Percentiles rank a stretch among this genome's conserved stretches.
These are phyloP conservation scores for Nyctalus aviator DNA, from an alignment of 2,797 vertebrate species.

Conservation along the genomic window DNA sequence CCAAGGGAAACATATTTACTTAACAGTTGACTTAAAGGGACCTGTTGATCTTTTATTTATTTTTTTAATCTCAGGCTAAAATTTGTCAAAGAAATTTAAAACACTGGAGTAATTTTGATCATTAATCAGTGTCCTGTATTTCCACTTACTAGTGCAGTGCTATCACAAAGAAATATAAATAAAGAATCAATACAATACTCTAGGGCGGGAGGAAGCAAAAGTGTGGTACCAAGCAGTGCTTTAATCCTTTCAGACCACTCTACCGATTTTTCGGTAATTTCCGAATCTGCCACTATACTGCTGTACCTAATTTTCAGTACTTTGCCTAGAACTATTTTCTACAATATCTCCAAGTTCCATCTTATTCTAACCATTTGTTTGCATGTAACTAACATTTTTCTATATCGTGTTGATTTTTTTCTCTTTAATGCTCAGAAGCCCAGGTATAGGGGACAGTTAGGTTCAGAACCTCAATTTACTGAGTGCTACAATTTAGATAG, in stretches of 20 bases:
- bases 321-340: too few species aligned
- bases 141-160: not conserved
- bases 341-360: too few species aligned
- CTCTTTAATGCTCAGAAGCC: too few species aligned
- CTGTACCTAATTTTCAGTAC: too few species aligned
- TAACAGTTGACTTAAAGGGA: not conserved
- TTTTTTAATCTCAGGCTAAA: conserved; percentile 61
- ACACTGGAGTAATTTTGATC: conserved; percentile 43
- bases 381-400: too few species aligned
- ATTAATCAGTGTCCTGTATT: conserved; percentile 42
- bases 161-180: not conserved
- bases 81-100: conserved; percentile 64
- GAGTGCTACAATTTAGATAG: conserved; percentile 58
- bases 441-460: too few species aligned
- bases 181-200: conserved; percentile 3
- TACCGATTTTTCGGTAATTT: too few species aligned
- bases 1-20: conserved; percentile 24
- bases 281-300: too few species aligned
- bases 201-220: conserved; percentile 7
- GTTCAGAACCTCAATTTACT: conserved; percentile 32
- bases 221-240: not conserved
- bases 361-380: too few species aligned
- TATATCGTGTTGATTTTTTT: too few species aligned
- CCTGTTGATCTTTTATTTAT: not conserved
- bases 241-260: not conserved